Conservation (phyloP, 2,113 vertebrate genomes). For the Antidorcas marsupialis region DNA sequence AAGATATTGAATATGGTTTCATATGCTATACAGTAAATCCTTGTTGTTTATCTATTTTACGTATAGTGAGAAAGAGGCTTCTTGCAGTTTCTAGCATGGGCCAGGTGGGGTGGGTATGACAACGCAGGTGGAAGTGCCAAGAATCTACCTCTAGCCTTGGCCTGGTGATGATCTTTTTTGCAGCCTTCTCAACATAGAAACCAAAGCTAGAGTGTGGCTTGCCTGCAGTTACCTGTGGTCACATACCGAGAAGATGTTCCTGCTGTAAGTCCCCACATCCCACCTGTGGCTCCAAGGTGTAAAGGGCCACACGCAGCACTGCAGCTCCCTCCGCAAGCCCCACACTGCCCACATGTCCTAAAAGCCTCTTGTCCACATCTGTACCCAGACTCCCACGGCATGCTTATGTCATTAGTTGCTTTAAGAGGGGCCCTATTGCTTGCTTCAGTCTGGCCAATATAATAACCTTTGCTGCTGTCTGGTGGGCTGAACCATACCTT, state of each 20-base stretch:
- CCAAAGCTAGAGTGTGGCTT: background rate
- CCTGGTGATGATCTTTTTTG: background rate
- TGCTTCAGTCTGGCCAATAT: background rate
- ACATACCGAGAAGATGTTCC: background rate
- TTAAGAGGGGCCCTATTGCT: background rate
- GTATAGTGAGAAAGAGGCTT: background rate
- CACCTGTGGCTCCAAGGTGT: background rate
- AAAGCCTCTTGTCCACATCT: background rate
- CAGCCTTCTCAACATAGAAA: background rate
- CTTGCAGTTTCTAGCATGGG: background rate
- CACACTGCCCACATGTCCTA: background rate
- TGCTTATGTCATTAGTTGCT: background rate
- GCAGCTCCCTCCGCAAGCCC: background rate
- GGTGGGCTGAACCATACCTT: background rate
- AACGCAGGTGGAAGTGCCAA: background rate
- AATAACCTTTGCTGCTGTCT: background rate
- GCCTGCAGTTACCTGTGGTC: background rate
- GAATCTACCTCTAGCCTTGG: background rate
- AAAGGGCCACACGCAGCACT: background rate
- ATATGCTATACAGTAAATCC: too few species aligned
- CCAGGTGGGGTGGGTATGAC: background rate
- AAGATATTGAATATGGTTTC: too few species aligned
- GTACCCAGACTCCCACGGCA: background rate
- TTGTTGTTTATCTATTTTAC: too few species aligned
- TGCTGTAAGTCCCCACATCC: background rate